phyloP scores from a whole-genome alignment of 2,797 vertebrate species.

The Cynodonichthys magdalenae region DNA sequence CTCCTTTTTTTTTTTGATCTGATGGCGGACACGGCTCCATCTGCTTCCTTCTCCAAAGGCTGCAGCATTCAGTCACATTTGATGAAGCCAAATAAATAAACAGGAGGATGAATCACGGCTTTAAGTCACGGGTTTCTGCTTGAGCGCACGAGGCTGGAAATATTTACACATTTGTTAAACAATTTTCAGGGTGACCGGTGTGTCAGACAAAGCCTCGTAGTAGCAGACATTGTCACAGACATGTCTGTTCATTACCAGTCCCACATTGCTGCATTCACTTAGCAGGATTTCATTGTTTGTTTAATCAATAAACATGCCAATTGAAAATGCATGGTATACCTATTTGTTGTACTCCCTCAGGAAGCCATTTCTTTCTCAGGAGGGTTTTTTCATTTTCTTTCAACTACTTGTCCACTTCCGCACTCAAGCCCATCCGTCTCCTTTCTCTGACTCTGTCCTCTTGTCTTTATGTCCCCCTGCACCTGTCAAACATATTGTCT shows the following conservation, averaged over 20 bases:
- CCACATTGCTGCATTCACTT: slow-evolving; percentile 30
- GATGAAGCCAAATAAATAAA: slow-evolving; percentile 59
- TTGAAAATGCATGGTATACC: slow-evolving; percentile 40
- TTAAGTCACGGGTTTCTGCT: slow-evolving; percentile 56
- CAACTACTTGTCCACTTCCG: slow-evolving; percentile 31
- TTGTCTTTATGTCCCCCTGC: slow-evolving; percentile 55
- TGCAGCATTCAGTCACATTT: slow-evolving; percentile 22
- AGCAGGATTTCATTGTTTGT: slow-evolving; percentile 38
- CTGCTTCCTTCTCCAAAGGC: slow-evolving; percentile 68
- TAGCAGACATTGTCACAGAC: slow-evolving; percentile 7
- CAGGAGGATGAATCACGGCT: slow-evolving; percentile 59
- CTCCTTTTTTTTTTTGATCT: slow-evolving; percentile 38
- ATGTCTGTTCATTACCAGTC: slow-evolving; percentile 7
- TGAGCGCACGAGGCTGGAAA: slow-evolving; percentile 23
- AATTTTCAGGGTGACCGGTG: slow-evolving; percentile 18
- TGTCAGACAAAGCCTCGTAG: slow-evolving; percentile 26
- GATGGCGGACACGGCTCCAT: slow-evolving; percentile 63
- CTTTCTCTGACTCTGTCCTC: slow-evolving; percentile 24
- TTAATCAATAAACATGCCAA: slow-evolving; percentile 43
- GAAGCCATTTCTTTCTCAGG: slow-evolving; percentile 26
- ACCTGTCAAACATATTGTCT: slow-evolving; percentile 75
- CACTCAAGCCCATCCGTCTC: slow-evolving; percentile 29
- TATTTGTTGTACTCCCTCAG: slow-evolving; percentile 30
- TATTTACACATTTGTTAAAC: slow-evolving; percentile 49
- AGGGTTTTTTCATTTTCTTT: slow-evolving; percentile 25